Base-by-base conservation (phyloP, 1,140 invertebrate species). In the Brachionus asplanchnoidis region DNA sequence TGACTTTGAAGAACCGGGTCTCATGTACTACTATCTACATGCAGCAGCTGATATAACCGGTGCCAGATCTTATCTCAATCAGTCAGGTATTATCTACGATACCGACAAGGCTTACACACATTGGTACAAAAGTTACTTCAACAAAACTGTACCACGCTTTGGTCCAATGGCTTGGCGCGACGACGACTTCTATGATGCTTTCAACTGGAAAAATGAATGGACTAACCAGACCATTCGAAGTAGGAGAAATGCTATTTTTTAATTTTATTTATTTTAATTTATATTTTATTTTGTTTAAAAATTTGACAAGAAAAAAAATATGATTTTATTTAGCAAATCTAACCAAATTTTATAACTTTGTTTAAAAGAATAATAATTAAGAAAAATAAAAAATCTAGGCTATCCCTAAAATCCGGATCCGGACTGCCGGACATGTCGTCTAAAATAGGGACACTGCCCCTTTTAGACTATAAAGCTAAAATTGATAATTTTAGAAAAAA, bases 11-110 rank as follows among this genome's bases (percentile, higher is more conserved):
- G 96, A 98, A 91, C 96, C 97, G 0, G 96, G 97, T 80, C 95
- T 99, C 93, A 96, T 98, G 95, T 99, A 99, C 88, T 97, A 97
- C 87, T 97, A 97, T 87, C 90, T 98, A 20, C 97, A 96, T 1
- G 94, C 95, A 0, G 94, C 97, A 0, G 95, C 97, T 0, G 97
- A 98, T 90, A 95, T 99, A 0, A 94, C 96, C 0, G 92, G 95
- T 0, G 97, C 97, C 91, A 93, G 93, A 0, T 93, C 88, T 11
- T 88, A 94, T 85, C 94, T 99, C 82, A 99, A 99, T 90, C 94
- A 95, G 70, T 96, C 94, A 88, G 94, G 95, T 0, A 93, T 98
- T 84, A 97, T 97, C 89, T 99, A 97, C 88, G 93, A 96, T 20
- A 95, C 95, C 1, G 96, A 99, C 88, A 94, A 93, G 90, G 95